A percentile compares a stretch with the other conserved stretches of the same genome.
Conservation (phyloP, 2,113 vertebrate genomes). For the Callipepla californica region DNA sequence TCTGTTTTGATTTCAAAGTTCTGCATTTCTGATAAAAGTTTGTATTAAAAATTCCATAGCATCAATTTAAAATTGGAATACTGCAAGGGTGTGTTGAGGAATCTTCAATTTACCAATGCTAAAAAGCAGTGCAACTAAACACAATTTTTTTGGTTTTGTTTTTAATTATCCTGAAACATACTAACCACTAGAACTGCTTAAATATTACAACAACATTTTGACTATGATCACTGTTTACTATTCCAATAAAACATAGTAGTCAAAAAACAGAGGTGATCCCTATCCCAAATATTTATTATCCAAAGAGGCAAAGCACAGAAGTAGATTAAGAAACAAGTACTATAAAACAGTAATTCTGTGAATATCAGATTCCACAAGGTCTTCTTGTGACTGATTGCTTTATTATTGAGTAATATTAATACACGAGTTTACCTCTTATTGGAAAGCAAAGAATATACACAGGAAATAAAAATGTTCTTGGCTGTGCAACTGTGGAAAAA, state of each 20-base stretch:
- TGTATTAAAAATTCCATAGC: not conserved
- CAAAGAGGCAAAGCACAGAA: not conserved
- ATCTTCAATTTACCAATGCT: not conserved
- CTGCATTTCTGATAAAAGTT: not conserved
- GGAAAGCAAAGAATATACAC: not conserved
- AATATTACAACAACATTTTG: not conserved
- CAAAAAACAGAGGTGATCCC: not conserved
- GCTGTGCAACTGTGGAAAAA: not conserved
- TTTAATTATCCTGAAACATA: conserved; percentile 5
- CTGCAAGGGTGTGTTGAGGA: not conserved
- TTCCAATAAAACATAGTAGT: not conserved
- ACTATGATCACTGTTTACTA: not conserved
- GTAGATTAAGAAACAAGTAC: not conserved
- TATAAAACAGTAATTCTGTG: not conserved
- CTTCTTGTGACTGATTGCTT: not conserved
- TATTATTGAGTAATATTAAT: not conserved
- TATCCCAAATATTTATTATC: not conserved
- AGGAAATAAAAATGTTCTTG: not conserved
- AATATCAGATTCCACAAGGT: not conserved
- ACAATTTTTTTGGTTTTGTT: not conserved
- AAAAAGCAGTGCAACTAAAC: conserved; percentile 14
- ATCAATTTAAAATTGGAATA: not conserved
- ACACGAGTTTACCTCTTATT: not conserved
- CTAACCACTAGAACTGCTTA: not conserved
- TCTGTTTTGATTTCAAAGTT: conserved; percentile 1